Evolutionary conservation across 2,797 vertebrate genomes (phyloP).

Genomic region (Falco biarmicus): DNA sequence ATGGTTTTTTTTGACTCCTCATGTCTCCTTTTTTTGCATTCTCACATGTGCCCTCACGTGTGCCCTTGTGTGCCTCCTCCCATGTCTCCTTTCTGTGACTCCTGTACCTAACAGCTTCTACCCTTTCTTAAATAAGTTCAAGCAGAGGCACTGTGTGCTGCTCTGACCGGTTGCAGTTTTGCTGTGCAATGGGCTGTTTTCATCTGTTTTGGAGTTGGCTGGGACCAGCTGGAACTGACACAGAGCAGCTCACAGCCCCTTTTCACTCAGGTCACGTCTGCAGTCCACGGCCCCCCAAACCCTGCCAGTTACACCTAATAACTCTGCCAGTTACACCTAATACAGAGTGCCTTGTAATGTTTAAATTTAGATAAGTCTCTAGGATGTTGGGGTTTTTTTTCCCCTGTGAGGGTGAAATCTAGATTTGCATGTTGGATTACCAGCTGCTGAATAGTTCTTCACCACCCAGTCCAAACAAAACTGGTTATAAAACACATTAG

Average conservation of each 20-base stretch:
- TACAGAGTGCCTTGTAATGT: background rate
- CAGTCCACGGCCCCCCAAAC: background rate
- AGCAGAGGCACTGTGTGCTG: background rate
- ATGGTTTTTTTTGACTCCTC: background rate
- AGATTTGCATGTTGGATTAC: background rate
- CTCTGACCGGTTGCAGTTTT: background rate
- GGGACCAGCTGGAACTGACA: background rate
- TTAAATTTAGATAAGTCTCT: background rate
- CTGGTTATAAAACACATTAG: background rate
- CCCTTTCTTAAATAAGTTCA: background rate
- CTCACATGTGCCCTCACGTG: background rate
- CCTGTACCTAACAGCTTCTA: background rate
- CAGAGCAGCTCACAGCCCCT: background rate
- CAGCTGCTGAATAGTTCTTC: background rate
- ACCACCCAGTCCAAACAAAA: background rate
- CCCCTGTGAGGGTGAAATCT: background rate
- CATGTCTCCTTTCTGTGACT: background rate
- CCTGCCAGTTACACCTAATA: background rate
- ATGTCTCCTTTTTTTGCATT: background rate
- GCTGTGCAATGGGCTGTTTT: background rate
- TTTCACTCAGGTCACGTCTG: background rate
- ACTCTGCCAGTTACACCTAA: background rate
- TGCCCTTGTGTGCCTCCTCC: background rate
- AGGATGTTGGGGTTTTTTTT: no score
- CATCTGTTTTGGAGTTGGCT: background rate